phyloP scores from a whole-genome alignment of 2,888 invertebrate genomes.

The Callinectes sapidus region DNA sequence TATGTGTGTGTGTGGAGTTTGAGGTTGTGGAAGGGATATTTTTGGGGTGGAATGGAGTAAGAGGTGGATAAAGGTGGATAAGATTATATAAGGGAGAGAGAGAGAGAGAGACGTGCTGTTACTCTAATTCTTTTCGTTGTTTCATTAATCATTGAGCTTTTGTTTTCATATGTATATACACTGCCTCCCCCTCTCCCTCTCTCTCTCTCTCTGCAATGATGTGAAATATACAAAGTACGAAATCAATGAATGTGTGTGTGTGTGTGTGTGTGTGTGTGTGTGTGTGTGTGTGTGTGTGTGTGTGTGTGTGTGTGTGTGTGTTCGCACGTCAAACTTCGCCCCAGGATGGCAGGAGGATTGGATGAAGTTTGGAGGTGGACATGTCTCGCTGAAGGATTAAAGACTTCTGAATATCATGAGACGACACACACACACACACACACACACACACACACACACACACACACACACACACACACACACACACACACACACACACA shows the following conservation, averaged over 20 bases:
- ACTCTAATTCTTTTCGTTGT: neutral
- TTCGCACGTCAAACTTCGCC: neutral
- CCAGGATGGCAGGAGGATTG: neutral
- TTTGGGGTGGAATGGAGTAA: no score
- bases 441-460: no score
- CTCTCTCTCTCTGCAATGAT: neutral
- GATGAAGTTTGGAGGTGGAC: constrained; percentile 1
- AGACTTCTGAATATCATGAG: neutral
- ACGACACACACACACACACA: neutral
- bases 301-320: neutral
- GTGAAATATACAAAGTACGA: neutral
- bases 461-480: no score
- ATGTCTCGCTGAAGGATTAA: neutral
- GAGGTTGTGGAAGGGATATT: neutral
- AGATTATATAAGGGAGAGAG: no score
- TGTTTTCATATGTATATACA: no score
- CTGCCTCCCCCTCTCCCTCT: neutral
- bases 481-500: no score
- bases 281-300: constrained; percentile 41
- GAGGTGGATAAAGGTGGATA: no score
- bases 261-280: constrained; percentile 23
- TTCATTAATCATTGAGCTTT: no score
- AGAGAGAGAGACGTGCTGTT: neutral
- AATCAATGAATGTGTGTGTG: neutral
- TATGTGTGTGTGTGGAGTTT: no score